Evolutionary conservation across 35 echinoderm and acorn worm species (phyloP).

Genomic region (Acanthaster planci): DNA sequence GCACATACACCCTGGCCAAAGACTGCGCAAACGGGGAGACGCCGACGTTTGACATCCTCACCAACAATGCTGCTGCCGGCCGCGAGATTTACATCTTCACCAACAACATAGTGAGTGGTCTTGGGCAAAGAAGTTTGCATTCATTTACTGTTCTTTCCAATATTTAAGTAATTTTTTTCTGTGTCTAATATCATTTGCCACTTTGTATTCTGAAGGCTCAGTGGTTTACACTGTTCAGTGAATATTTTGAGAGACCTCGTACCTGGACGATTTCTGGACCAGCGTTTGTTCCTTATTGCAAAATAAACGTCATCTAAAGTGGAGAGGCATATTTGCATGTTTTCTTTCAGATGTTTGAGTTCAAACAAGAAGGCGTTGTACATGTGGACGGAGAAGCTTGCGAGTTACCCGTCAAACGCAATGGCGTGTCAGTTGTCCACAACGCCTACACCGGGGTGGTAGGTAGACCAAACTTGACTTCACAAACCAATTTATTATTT

Average conservation of each 20-base stretch:
- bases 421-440: not conserved
- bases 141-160: too few species aligned
- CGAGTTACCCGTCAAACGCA: not conserved
- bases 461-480: not conserved
- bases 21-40: not conserved
- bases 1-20: constrained; percentile 4
- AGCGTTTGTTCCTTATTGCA: not conserved
- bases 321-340: not conserved
- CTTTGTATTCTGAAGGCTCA: too few species aligned
- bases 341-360: constrained; percentile 8
- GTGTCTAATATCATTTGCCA: too few species aligned
- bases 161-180: too few species aligned
- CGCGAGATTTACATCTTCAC: not conserved
- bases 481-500: too few species aligned
- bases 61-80: not conserved
- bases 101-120: not conserved
- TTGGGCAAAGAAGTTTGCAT: too few species aligned
- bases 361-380: constrained; percentile 17
- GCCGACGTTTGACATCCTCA: not conserved
- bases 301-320: not conserved
- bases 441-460: not conserved
- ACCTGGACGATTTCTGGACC: too few species aligned
- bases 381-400: not conserved
- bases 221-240: too few species aligned
- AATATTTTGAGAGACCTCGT: too few species aligned